Evolutionary conservation across 2,888 invertebrate genomes (phyloP), one percentile per base, ranked within the genome.

Genomic region (Cerastoderma edule): DNA sequence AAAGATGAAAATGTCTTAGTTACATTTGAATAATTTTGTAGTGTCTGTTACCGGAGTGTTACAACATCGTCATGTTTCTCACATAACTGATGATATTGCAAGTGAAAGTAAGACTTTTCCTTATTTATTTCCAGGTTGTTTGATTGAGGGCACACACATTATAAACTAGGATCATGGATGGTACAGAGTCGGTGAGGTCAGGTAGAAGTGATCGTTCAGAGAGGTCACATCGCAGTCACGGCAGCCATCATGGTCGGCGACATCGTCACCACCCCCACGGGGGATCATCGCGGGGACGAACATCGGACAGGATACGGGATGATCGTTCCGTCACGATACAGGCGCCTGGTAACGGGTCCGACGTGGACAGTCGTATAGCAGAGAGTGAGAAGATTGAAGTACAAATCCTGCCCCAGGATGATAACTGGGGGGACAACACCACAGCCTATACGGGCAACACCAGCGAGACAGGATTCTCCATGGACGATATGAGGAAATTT

Each of bases 391-490:
- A 90, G 57, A 98, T 98, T 64, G 98, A 98, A 94, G 98, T 98
- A 46, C 98, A 98, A 94, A 98, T 98, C 84, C 93, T 98, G 73
- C 98, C 98, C 4, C 96, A 98, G 93, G 99, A 99, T 93, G 99
- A 99, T 90, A 98, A 98, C 93, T 99, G 99, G 99, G 98, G 97
- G n/a, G 99, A 99, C 93, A 98, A 97, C 89, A 98, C 98, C 0
- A 99, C 99, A 0, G 98, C 98, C 0, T 96, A 99, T 39, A 99
- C 99, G 0, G 86, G 98, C 13, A 98, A 98, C 90, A 98, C 98
- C 0, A 98, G 97, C 0, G 99, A 98, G 91, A 97, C 97, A 87
- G 98, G 97, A 3, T 96, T 97, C 86, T 96, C 97, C 92, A 98
- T 98, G 92, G 98, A 98, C 92, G 97, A 98, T 92, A 88, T 94